Base-by-base conservation (phyloP, 2,888 invertebrate species). In the Drosophila sordidapex region DNA sequence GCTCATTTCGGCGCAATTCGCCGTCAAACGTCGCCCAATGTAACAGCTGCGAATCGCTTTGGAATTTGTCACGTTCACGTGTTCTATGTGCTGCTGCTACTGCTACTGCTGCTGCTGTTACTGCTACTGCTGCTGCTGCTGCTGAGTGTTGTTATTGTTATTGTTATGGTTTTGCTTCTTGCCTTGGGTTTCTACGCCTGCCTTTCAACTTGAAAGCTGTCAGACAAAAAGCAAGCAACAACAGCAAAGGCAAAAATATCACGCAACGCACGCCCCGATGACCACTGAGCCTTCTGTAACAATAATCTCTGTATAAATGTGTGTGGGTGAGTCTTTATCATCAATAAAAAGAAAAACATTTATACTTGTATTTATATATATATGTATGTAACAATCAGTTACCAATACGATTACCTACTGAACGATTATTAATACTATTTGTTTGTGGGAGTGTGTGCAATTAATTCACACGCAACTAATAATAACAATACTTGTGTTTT, bases 41-140 rank as follows among this genome's bases (percentile, higher is more conserved):
- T 78, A 79, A 82, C 72, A 78, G 75, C 82, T 72, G 76, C 72
- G 65, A 69, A 59, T 83, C 59, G 74, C 76, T 87, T 83, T 88
- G 90, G 86, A 86, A 89, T 89, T 91, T 83, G 91, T 90, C 90
- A 90, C 91, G 91, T 90, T 90, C 90, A 90, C 90, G 90, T 90
- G 90, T 90, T 83, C 84, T 81, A 76, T 80, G 90, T 60, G 83
- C 74, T 85, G 74, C 77, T 70, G 73, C 48, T 57, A 58, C 62
- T 60, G 70, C 31, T 51, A 53, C 38, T 62, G 48, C 35, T 63
- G 52, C 60, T 25, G 54, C 53, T 59, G 65, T 40, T 51, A 40
- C 13, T n/a, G 54, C 27, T 74, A 56, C 60, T 25, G 54, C 53
- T 59, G 64, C 63, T 51, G 64, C 63, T 51, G 62, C 8, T n/a